Evolutionary conservation across 2,888 invertebrate genomes (phyloP).

Genomic region (Cyclophora punctaria): DNA sequence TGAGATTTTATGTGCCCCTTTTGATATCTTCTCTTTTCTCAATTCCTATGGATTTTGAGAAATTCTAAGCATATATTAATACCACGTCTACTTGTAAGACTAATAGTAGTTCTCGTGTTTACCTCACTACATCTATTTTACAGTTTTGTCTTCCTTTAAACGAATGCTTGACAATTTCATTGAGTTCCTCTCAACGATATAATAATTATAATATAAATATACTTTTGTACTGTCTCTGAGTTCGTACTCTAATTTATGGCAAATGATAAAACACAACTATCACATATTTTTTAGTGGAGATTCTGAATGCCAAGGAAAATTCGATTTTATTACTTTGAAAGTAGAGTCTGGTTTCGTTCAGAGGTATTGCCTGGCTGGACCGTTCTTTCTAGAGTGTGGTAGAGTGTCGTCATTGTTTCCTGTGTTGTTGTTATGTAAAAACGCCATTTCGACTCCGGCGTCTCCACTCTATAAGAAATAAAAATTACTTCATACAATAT

Average conservation of each 20-base stretch:
- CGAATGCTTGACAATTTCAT: too few relatives aligned
- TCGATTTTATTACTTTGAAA: slow-evolving; percentile 7
- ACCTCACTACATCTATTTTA: too few relatives aligned
- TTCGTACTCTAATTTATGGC: slow-evolving; percentile 40
- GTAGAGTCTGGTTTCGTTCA: slow-evolving; percentile 25
- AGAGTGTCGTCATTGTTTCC: slow-evolving; percentile 56
- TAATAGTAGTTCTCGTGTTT: too few relatives aligned
- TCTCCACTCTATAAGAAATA: slow-evolving; percentile 48
- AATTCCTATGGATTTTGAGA: too few relatives aligned
- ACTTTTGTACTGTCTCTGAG: slow-evolving; percentile 56
- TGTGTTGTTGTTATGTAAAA: slow-evolving; percentile 79
- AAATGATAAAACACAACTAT: slow-evolving; percentile 31
- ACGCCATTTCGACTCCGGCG: slow-evolving; percentile 79
- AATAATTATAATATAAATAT: slow-evolving; percentile 28
- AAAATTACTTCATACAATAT: neutral
- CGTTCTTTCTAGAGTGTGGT: slow-evolving; percentile 59
- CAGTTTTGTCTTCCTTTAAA: too few relatives aligned
- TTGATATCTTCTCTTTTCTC: too few relatives aligned
- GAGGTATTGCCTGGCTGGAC: slow-evolving; percentile 56
- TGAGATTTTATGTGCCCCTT: too few relatives aligned
- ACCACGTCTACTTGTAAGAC: too few relatives aligned
- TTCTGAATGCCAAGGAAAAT: slow-evolving; percentile 5
- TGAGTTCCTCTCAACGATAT: neutral
- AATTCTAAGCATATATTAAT: too few relatives aligned
- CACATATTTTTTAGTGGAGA: slow-evolving; percentile 27